Evolutionary conservation across 2,797 vertebrate genomes (phyloP).

Genomic region (Sebastes iracundus): DNA sequence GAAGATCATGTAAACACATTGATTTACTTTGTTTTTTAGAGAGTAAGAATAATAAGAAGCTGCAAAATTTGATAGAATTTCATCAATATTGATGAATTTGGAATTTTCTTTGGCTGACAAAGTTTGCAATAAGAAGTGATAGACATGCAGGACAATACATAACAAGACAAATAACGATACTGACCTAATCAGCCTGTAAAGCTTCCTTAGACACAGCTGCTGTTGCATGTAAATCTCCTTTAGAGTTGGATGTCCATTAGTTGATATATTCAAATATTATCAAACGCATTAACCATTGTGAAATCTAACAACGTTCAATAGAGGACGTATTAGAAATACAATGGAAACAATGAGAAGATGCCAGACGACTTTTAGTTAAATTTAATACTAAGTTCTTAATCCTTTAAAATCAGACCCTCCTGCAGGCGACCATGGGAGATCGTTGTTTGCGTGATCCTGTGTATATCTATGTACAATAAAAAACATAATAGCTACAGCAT

Average conservation of each 20-base stretch:
- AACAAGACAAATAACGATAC: background rate
- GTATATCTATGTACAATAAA: no score
- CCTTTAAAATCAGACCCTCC: no score
- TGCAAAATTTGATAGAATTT: background rate
- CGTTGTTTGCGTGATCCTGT: no score
- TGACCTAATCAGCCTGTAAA: background rate
- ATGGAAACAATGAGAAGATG: background rate
- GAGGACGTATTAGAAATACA: background rate
- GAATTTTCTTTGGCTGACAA: background rate
- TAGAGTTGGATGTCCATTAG: background rate
- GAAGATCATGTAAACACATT: background rate
- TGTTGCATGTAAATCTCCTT: background rate
- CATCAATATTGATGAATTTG: background rate
- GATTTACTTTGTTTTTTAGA: background rate
- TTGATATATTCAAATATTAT: background rate
- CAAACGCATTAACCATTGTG: background rate
- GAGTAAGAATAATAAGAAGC: background rate
- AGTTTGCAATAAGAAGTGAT: background rate
- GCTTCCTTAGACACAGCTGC: background rate
- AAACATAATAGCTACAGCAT: no score
- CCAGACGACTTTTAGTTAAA: background rate
- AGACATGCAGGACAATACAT: no score
- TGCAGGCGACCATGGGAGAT: no score
- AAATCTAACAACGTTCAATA: background rate
- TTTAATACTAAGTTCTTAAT: background rate